phyloP scores from a whole-genome alignment of 2,888 invertebrate genomes.

The Acanthococcus lagerstroemiae region DNA sequence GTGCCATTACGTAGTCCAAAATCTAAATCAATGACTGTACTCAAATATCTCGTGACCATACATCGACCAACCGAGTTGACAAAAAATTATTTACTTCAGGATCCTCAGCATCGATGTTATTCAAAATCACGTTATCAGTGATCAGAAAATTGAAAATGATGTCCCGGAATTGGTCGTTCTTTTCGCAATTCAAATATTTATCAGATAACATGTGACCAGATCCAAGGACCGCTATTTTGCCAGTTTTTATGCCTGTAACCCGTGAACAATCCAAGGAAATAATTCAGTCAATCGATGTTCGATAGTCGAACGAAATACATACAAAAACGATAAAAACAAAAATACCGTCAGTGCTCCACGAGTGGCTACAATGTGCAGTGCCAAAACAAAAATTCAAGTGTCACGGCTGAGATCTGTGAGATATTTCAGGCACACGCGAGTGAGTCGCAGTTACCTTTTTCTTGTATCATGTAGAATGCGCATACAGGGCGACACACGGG shows the following conservation, averaged over 20 bases:
- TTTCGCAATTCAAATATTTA: slow-evolving; percentile 85
- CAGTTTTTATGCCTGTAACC: slow-evolving; percentile 40
- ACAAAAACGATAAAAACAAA: too few relatives aligned
- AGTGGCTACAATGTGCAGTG: too few relatives aligned
- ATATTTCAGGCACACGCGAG: neutral
- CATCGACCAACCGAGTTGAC: too few relatives aligned
- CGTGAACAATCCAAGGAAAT: too few relatives aligned
- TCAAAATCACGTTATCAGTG: slow-evolving; percentile 54
- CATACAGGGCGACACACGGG: slow-evolving; percentile 86
- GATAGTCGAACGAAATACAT: too few relatives aligned
- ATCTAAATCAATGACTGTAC: too few relatives aligned
- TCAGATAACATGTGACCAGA: slow-evolving; percentile 88
- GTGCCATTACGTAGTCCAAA: slow-evolving; percentile 82
- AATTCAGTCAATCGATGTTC: too few relatives aligned
- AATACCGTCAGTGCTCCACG: too few relatives aligned
- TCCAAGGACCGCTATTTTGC: slow-evolving; percentile 79
- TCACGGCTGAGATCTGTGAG: too few relatives aligned
- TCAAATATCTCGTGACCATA: too few relatives aligned
- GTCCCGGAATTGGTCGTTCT: slow-evolving; percentile 76
- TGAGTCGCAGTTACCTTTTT: slow-evolving; percentile 31
- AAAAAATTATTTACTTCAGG: slow-evolving; percentile 66
- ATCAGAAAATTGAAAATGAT: slow-evolving; percentile 74
- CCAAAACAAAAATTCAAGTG: neutral
- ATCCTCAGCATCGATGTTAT: slow-evolving; percentile 81
- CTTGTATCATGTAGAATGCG: slow-evolving; percentile 52